Conservation (phyloP, 2,888 invertebrate genomes). For the Rotaria macrura region DNA sequence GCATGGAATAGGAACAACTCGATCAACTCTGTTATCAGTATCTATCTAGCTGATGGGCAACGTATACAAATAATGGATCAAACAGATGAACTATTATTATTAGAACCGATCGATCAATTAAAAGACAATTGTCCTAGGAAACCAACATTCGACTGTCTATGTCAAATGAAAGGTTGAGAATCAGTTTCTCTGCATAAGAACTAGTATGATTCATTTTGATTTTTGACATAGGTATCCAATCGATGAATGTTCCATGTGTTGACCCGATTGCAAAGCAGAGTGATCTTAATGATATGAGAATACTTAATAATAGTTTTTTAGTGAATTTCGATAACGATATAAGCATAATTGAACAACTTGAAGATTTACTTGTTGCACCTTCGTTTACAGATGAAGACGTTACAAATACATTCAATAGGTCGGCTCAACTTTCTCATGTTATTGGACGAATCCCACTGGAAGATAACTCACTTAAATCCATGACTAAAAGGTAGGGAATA, state of each 20-base stretch:
- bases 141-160: neutral
- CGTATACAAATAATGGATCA: neutral
- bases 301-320: neutral
- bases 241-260: neutral
- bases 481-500: neutral
- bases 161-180: neutral
- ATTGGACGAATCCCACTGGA: neutral
- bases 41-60: neutral
- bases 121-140: neutral
- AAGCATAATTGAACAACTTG: neutral
- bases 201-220: too few relatives aligned
- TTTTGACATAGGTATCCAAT: neutral
- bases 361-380: neutral
- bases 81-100: neutral
- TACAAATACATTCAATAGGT: neutral
- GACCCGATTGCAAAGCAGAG: neutral
- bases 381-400: neutral
- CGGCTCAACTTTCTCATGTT: neutral
- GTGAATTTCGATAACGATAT: neutral
- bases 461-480: neutral
- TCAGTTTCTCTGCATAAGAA: neutral
- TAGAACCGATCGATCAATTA: neutral
- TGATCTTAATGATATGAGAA: neutral
- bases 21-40: neutral
- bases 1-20: neutral